Evolutionary conservation across 2,888 invertebrate genomes (phyloP).

Genomic region (Sarcophaga rosellei): DNA sequence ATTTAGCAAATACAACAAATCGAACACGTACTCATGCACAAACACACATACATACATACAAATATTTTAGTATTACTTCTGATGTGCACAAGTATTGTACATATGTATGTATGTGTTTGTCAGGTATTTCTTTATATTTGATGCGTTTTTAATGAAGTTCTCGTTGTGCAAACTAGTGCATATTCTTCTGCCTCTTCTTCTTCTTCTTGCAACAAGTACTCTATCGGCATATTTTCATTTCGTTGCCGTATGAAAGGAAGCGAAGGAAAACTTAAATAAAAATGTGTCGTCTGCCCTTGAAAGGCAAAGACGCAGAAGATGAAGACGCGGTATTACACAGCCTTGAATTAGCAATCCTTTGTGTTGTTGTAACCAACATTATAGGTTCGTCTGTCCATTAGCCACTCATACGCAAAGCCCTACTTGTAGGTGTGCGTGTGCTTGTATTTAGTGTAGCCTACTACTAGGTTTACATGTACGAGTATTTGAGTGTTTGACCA

Average conservation of each 20-base stretch:
- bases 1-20: slow-evolving; percentile 51
- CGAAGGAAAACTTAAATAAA: background rate
- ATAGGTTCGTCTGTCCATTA: background rate
- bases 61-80: background rate
- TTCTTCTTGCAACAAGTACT: background rate
- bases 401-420: background rate
- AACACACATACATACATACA: background rate
- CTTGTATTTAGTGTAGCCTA: background rate
- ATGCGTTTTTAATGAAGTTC: background rate
- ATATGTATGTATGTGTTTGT: background rate
- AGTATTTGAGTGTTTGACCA: background rate
- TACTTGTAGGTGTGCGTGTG: background rate
- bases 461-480: background rate
- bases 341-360: background rate
- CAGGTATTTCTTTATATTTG: too few relatives aligned
- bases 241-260: background rate
- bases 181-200: background rate
- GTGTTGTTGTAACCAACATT: background rate
- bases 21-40: slow-evolving; percentile 35
- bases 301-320: background rate
- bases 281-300: background rate
- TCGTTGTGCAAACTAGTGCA: background rate
- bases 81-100: slow-evolving; percentile 14
- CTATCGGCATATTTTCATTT: background rate
- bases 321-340: background rate